Conservation (phyloP, 2,797 vertebrate genomes). For the Lithobates sylvaticus region DNA sequence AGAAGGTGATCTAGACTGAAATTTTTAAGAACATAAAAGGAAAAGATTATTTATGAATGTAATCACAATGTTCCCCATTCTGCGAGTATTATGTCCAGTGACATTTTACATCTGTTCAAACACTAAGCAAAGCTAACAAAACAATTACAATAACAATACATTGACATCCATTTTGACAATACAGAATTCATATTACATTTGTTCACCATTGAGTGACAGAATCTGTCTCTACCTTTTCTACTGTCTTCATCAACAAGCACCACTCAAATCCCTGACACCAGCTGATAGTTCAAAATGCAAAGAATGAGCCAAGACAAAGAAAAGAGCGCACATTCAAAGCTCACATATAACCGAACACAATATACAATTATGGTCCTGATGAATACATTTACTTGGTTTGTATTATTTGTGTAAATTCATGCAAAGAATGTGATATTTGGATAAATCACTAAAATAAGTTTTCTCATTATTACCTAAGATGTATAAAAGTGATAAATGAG, state of each 20-base stretch:
- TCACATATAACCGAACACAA: background rate
- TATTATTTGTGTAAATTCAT: background rate
- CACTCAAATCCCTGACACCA: background rate
- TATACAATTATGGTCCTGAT: background rate
- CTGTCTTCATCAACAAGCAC: conserved; percentile 25
- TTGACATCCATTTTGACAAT: conserved; percentile 16
- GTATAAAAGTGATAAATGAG: no score
- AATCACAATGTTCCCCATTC: background rate
- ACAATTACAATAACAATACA: background rate
- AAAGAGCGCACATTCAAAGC: background rate
- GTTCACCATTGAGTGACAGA: conserved; percentile 20
- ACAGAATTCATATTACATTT: conserved; percentile 8
- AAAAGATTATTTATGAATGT: background rate
- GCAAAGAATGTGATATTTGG: background rate
- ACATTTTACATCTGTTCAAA: conserved; percentile 42
- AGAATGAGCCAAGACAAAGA: conserved; percentile 1
- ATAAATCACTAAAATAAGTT: no score
- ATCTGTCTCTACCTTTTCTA: conserved; percentile 16
- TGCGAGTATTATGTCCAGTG: background rate
- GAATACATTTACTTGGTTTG: no score
- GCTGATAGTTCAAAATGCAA: background rate
- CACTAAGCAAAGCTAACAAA: conserved; percentile 39
- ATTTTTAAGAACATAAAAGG: background rate
- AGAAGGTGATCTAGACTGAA: background rate
- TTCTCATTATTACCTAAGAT: no score